Evolutionary conservation across 2,797 vertebrate species (phyloP), one percentile per base, ranked within the genome.

Genomic region (Platalea minor): DNA sequence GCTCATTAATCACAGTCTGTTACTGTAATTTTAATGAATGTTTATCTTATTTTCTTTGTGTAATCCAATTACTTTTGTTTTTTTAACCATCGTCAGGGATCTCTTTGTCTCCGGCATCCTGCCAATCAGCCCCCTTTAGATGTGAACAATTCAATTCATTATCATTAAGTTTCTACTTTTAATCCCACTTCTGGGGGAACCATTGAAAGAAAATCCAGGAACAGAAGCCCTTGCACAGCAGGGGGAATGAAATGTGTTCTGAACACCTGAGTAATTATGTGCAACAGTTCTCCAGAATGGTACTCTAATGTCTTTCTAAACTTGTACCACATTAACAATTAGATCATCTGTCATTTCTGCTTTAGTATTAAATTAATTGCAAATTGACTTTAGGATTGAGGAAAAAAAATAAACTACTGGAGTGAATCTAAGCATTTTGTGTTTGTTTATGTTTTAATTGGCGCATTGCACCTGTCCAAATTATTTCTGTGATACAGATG

Each of bases 111-210:
- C 95, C 96, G 24, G 96, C 96, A 97, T 80, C 61, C 95, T 98
- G 98, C 97, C 98, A 98, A 75, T 97, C 97, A 91, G 85, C 33
- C 96, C 97, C 88, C 95, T 97, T 98, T 96, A 96, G 96, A 96
- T 85, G 85, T 88, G 92, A 97, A 97, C 97, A 98, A 98, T 98
- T 98, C 96, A 97, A 98, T 98, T 98, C 98, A 98, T 98, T 98
- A 98, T 97, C 97, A 97, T 98, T 98, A 98, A 96, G 95, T 91
- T 59, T 94, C 95, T 89, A 95, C 96, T 97, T 96, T 95, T 97
- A 97, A 96, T 97, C 91, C 94, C 94, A 95, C 97, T 97, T 98
- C 94, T 96, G 96, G 96, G 96, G 93, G 23, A 89, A 89, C 79
- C 75, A 56, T 77, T 69, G 97, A 97, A 98, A 98, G 94, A 56